Evolutionary conservation across 2,113 vertebrate species (phyloP), one percentile per base, ranked within the genome.

Genomic region (Podarcis raffonei): DNA sequence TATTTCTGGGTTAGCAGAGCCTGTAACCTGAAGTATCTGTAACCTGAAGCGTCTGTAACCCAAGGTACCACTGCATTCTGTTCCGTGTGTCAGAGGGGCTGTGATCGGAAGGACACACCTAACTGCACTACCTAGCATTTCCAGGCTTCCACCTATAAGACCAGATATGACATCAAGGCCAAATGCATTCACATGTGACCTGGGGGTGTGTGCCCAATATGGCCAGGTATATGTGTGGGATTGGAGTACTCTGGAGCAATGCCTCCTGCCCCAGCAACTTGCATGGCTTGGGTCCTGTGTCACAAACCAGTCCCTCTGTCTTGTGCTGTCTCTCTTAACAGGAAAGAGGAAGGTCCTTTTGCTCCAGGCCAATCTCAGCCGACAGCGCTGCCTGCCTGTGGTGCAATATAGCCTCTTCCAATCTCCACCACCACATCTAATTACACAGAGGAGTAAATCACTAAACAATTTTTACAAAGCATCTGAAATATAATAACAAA

Each of bases 371-470:
- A 57, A 1, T 92, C 91, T 92, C 92, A 90, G 89, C 89, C 94
- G 92, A 89, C 13, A 18, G 93, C 94, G 92, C 92, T 94, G 93
- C 90, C 94, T 89, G 88, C 89, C 92, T 90, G 87, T 89, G 89
- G 89, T 91, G 91, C 93, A 92, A 85, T 86, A 87, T 87, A 95
- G 94, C 87, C 15, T 90, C 93, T 94, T 93, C 89, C 93, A 90
- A 92, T 95, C 48, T 53, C 48, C 93, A 92, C 89, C 87, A 88
- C 89, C 91, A 90, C 89, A 84, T 93, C 89, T 94, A 95, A 93
- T 95, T 93, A 93, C 89, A 92, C 89, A 83, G 79, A 81, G 84
- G 22, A 90, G 69, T 86, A 92, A 91, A 91, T 90, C 88, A 77
- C 90, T 90, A 81, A 92, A 87, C 65, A 12, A 85, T 90, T 65